Evolutionary conservation across 2,888 invertebrate genomes (phyloP).

Genomic region (Protonemura montana): DNA sequence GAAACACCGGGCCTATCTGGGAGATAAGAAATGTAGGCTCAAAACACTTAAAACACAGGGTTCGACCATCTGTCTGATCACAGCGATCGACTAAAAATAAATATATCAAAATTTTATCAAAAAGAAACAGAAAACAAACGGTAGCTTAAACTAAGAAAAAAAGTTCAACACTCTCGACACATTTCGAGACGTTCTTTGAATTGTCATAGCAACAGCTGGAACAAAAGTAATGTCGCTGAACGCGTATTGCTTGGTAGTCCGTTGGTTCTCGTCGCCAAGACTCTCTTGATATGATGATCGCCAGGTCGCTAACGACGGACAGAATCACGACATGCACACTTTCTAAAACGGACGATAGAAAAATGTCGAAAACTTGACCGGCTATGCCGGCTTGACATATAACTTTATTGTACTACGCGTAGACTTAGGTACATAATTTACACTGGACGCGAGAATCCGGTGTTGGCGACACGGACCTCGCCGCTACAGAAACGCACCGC

Average conservation of each 20-base stretch:
- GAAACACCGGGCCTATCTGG: background rate
- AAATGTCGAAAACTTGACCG: background rate
- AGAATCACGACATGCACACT: background rate
- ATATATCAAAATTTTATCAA: conserved; percentile 12
- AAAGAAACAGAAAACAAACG: background rate
- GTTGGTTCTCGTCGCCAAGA: background rate
- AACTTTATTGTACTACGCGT: background rate
- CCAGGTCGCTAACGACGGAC: background rate
- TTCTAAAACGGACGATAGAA: background rate
- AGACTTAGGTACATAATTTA: background rate
- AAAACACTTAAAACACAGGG: background rate
- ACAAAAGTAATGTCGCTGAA: background rate
- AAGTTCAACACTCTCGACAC: background rate
- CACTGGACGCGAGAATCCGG: background rate
- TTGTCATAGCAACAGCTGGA: background rate
- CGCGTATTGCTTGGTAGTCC: background rate
- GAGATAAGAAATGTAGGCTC: background rate
- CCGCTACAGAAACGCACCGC: background rate
- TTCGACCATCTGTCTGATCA: background rate
- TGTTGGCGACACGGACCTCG: background rate
- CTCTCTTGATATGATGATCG: background rate
- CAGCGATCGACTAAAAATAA: background rate
- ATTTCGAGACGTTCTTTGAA: background rate
- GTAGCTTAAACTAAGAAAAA: background rate
- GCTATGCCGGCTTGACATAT: background rate